A percentile compares a stretch with the other conserved stretches of the same genome.
Conservation (phyloP, 1,140 invertebrate species). For the Ptiloglossa arizonensis region DNA sequence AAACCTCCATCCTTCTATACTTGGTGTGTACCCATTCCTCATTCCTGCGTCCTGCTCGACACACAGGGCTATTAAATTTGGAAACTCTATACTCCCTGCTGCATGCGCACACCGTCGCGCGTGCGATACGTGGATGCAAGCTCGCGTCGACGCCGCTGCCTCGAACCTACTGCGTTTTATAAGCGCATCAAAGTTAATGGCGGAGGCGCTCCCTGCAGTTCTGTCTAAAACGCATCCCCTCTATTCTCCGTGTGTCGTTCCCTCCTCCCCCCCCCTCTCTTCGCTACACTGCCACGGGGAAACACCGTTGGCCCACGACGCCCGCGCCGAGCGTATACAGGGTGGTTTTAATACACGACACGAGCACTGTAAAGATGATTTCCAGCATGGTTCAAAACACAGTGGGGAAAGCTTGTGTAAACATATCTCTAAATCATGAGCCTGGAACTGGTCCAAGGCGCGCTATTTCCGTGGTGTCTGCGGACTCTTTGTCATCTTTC, state of each 20-base stretch:
- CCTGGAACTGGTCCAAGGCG: neutral
- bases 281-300: neutral
- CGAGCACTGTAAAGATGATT: neutral
- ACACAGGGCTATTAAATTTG: conserved; percentile 79
- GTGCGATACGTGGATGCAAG: conserved; percentile 11
- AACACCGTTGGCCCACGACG: conserved; percentile 9
- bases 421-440: neutral
- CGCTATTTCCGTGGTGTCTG: neutral
- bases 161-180: conserved; percentile 73
- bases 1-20: conserved; percentile 18
- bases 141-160: conserved; percentile 19
- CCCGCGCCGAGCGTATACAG: neutral
- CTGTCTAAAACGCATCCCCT: conserved; percentile 57
- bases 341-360: conserved; percentile 20
- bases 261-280: neutral
- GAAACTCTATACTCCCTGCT: conserved; percentile 74
- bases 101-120: neutral
- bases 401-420: neutral
- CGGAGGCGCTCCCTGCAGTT: conserved; percentile 66
- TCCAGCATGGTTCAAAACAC: neutral
- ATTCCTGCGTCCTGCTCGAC: conserved; percentile 67
- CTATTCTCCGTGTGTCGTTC: conserved; percentile 7
- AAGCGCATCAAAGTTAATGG: conserved; percentile 78
- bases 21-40: conserved; percentile 72
- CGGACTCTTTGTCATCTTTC: neutral